These are phyloP conservation scores for Hydrocynus forskahlii DNA, from an alignment of 2,797 vertebrate genomes.

Conservation along the genomic window DNA sequence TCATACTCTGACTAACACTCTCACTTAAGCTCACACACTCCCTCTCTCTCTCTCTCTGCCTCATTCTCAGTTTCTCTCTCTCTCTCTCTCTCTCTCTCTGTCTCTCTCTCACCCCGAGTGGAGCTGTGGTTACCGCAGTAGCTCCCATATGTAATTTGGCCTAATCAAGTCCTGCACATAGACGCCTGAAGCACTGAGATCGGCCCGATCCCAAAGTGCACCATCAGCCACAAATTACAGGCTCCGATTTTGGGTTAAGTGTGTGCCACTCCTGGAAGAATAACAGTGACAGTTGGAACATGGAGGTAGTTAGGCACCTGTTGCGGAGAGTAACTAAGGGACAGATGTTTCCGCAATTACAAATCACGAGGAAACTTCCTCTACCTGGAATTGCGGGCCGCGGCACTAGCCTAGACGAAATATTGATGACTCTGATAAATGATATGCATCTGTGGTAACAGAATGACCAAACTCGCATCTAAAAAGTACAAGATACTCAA, in stretches of 20 bases:
- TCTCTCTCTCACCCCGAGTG: constrained; percentile 54
- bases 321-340: constrained; percentile 65
- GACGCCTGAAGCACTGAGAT: constrained; percentile 80
- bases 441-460: neutral
- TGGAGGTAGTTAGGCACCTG: constrained; percentile 75
- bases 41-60: neutral
- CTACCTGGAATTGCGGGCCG: constrained; percentile 1
- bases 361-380: constrained; percentile 29
- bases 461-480: neutral
- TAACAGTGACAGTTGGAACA: constrained; percentile 80
- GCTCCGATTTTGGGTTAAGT: constrained; percentile 87
- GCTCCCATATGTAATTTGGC: constrained; percentile 83
- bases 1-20: no score
- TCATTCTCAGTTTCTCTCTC: constrained; percentile 26
- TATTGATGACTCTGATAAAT: neutral
- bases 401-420: neutral
- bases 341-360: constrained; percentile 43
- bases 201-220: constrained; percentile 85
- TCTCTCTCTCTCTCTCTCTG: constrained; percentile 16
- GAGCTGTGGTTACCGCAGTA: constrained; percentile 78
- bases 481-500: neutral
- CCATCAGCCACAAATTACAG: constrained; percentile 88
- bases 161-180: constrained; percentile 81
- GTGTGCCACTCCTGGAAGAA: constrained; percentile 81
- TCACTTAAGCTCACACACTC: neutral